Conservation (phyloP, 2,888 invertebrate genomes). For the Brenthis hecate region DNA sequence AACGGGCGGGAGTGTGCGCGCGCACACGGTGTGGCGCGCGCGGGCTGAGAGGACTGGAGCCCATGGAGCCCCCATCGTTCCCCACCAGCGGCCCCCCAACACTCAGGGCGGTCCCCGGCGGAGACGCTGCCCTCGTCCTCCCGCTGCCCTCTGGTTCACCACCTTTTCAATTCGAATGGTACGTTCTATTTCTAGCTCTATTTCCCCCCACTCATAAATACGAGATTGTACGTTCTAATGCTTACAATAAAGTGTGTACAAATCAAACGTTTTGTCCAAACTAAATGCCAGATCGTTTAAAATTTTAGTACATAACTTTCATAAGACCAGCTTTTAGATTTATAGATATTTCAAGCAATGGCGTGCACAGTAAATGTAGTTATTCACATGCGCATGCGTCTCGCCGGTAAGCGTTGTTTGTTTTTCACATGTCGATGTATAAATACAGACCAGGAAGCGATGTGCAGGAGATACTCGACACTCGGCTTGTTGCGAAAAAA, state of each 20-base stretch:
- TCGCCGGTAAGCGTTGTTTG: constrained; percentile 70
- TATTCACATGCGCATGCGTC: constrained; percentile 41
- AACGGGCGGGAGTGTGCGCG: constrained; percentile 64
- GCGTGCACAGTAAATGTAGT: constrained; percentile 40
- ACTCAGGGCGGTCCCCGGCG: constrained; percentile 67
- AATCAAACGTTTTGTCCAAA: constrained; percentile 12
- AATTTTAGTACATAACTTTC: neutral
- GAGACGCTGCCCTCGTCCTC: constrained; percentile 56
- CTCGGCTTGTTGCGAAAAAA: constrained; percentile 43
- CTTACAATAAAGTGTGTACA: constrained; percentile 26
- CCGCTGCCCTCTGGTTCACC: constrained; percentile 65
- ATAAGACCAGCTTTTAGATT: neutral
- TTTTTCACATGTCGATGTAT: constrained; percentile 76
- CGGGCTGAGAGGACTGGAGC: constrained; percentile 73
- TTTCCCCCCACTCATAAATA: constrained; percentile 33
- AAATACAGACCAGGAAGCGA: constrained; percentile 75
- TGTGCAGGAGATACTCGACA: constrained; percentile 57
- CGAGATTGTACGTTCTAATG: constrained; percentile 20
- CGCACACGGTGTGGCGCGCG: constrained; percentile 75
- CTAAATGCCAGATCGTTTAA: neutral
- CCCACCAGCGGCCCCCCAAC: constrained; percentile 55
- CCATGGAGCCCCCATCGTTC: constrained; percentile 75
- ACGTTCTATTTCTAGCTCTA: constrained; percentile 50
- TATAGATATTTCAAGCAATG: constrained; percentile 26
- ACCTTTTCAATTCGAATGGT: constrained; percentile 73